Percentiles rank a stretch among this genome's conserved stretches.
Conservation (phyloP, 37 sponge, comb jelly and placozoan species). For the Spongilla lacustris region DNA sequence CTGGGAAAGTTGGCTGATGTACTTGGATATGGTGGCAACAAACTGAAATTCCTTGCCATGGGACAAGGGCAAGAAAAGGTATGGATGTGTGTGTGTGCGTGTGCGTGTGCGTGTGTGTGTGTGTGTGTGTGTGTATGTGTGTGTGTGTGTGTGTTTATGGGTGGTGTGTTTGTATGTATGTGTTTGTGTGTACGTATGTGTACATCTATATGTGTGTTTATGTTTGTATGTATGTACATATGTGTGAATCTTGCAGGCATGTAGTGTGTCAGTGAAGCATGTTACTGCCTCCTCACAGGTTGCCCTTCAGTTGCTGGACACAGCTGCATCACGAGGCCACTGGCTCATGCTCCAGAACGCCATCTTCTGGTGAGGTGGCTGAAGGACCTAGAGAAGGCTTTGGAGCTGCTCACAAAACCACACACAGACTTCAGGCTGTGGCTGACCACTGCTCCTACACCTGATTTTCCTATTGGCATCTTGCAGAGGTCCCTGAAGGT, state of each 20-base stretch:
- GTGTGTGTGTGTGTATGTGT: neutral
- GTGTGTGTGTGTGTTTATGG: neutral
- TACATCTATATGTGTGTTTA: no score
- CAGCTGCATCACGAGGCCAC: slow-evolving; percentile 92
- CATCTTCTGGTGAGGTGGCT: slow-evolving; percentile 97
- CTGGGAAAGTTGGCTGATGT: slow-evolving; percentile 92
- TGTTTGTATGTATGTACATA: no score
- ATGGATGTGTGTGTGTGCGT: neutral
- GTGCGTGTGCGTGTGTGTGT: neutral
- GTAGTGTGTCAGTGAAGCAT: no score
- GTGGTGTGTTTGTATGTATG: no score
- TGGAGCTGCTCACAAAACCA: slow-evolving; percentile 91
- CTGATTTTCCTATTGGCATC: slow-evolving; percentile 97
- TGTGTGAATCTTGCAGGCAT: no score
- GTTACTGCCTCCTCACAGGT: slow-evolving; percentile 49
- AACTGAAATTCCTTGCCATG: slow-evolving; percentile 99
- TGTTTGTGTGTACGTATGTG: no score
- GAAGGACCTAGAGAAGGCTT: slow-evolving; percentile 93
- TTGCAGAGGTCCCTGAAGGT: slow-evolving; percentile 89
- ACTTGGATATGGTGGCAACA: slow-evolving; percentile 96
- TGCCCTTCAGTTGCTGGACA: slow-evolving; percentile 94
- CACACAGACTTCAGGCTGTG: slow-evolving; percentile 99
- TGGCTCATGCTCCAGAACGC: slow-evolving; percentile 99
- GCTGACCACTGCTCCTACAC: slow-evolving; percentile 97
- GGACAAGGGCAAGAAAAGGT: slow-evolving; percentile 99